Evolutionary conservation across 2,888 invertebrate species (phyloP), one percentile per base, ranked within the genome.

Genomic region (Desoria tigrina): DNA sequence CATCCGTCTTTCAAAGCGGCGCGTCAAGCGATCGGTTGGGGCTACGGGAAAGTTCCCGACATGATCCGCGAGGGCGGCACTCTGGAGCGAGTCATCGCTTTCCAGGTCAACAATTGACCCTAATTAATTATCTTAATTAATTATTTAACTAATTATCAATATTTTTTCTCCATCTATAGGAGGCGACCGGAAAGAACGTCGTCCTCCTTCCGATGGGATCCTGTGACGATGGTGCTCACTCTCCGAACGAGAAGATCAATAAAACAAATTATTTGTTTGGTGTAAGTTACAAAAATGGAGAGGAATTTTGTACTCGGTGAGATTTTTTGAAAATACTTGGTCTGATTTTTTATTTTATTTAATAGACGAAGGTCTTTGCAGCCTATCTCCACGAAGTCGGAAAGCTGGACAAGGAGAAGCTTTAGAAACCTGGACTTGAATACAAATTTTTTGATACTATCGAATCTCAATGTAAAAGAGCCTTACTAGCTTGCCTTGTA

Each of bases 171-270:
- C n/a, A n/a, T n/a, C n/a, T n/a, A n/a, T 89, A 92, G 82, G 90
- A 95, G 81, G 89, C 90, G 16, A 94, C 94, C 61, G 90, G 90
- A 0, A 92, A 92, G 79, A 97, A 94, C 83, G 94, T 97, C 61
- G 85, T 98, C 78, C 84, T 99, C 71, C 84, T 99, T 74, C 98
- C 98, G 1, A 90, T 99, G 79, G 98, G 98, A 56, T 88, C 91
- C 61, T 89, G 90, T 63, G 97, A 98, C 81, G 98, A 99, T 82
- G 96, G 96, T 77, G 97, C 98, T 64, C 98, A 99, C 83, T 94
- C 95, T 16, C 94, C 98, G 83, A 98, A 98, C 83, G 98, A 98
- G 83, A 98, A 98, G 81, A 84, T 98, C 75, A 89, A 97, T 82
- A 83, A 90, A 64, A 85, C 86, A 74, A 96, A 97, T 82, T 97